Evolutionary conservation across 2,113 vertebrate genomes (phyloP).

Genomic region (Cynoglossus semilaevis): DNA sequence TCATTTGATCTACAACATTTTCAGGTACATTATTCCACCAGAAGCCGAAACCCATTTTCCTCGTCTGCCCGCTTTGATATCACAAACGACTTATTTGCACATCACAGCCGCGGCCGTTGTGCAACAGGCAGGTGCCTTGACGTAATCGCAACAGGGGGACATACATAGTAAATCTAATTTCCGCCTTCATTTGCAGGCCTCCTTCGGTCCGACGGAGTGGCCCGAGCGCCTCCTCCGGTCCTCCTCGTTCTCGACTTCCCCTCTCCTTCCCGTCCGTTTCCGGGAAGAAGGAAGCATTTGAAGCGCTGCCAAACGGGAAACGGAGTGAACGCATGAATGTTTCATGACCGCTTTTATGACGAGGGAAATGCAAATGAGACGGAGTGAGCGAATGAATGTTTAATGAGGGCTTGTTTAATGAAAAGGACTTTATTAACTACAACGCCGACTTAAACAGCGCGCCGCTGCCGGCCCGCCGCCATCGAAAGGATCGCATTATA

Average conservation of each 20-base stretch:
- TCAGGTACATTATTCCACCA: conserved; percentile 30
- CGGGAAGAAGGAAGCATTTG: conserved; percentile 52
- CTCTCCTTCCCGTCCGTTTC: conserved; percentile 24
- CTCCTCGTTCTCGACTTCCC: conserved; percentile 15
- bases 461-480: conserved; percentile 33
- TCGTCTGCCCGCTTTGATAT: conserved; percentile 26
- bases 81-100: conserved; percentile 42
- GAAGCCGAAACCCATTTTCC: conserved; percentile 22
- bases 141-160: conserved; percentile 46
- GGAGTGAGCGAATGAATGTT: conserved; percentile 75
- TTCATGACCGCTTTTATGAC: conserved; percentile 74
- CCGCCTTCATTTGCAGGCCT: conserved; percentile 61
- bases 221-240: conserved; percentile 12
- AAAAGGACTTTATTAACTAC: conserved; percentile 76
- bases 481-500: conserved; percentile 55
- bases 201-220: conserved; percentile 52
- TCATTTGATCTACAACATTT: conserved; percentile 28
- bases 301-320: conserved; percentile 64
- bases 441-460: conserved; percentile 67
- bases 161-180: conserved; percentile 68
- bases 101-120: conserved; percentile 13
- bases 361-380: conserved; percentile 73
- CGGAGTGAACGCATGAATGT: conserved; percentile 74
- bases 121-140: conserved; percentile 43
- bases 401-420: conserved; percentile 75